Evolutionary conservation across 2,797 vertebrate species (phyloP).

Genomic region (Smutsia temminckii): DNA sequence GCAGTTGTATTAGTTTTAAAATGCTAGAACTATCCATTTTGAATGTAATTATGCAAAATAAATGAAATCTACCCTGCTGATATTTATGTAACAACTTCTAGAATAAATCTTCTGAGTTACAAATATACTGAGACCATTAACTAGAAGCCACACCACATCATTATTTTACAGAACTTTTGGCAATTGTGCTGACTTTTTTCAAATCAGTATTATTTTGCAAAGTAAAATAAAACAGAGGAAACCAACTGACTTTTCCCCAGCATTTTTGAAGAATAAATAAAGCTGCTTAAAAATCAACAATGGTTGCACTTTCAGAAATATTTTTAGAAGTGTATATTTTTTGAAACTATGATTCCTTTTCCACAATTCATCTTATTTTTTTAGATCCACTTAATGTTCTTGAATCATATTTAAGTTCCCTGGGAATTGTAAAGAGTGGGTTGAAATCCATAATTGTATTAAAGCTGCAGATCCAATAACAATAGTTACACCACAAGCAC

Average conservation of each 20-base stretch:
- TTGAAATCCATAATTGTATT: slow-evolving; percentile 60
- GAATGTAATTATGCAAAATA: slow-evolving; percentile 77
- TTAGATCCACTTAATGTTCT: slow-evolving; percentile 62
- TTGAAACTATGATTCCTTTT: slow-evolving; percentile 54
- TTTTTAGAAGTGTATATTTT: slow-evolving; percentile 65
- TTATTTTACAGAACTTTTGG: slow-evolving; percentile 58
- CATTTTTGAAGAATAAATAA: slow-evolving; percentile 72
- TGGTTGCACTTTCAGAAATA: slow-evolving; percentile 69
- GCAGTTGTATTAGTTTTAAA: slow-evolving; percentile 59
- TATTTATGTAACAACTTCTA: slow-evolving; percentile 77
- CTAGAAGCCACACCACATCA: slow-evolving; percentile 62
- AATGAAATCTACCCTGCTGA: slow-evolving; percentile 78
- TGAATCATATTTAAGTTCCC: slow-evolving; percentile 39
- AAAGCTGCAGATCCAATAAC: slow-evolving; percentile 17
- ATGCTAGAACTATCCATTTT: slow-evolving; percentile 71
- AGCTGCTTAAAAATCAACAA: slow-evolving; percentile 78
- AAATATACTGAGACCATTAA: slow-evolving; percentile 70
- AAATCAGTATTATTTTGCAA: slow-evolving; percentile 71
- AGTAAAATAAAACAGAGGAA: slow-evolving; percentile 64
- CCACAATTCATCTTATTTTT: slow-evolving; percentile 46
- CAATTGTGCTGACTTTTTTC: slow-evolving; percentile 58
- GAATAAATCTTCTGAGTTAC: slow-evolving; percentile 77
- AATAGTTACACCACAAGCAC: slow-evolving; percentile 2
- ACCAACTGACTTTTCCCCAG: slow-evolving; percentile 46
- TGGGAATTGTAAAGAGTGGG: slow-evolving; percentile 35